Evolutionary conservation across 2,888 invertebrate species (phyloP), one percentile per base, ranked within the genome.

Genomic region (Pseudanteris insignis): DNA sequence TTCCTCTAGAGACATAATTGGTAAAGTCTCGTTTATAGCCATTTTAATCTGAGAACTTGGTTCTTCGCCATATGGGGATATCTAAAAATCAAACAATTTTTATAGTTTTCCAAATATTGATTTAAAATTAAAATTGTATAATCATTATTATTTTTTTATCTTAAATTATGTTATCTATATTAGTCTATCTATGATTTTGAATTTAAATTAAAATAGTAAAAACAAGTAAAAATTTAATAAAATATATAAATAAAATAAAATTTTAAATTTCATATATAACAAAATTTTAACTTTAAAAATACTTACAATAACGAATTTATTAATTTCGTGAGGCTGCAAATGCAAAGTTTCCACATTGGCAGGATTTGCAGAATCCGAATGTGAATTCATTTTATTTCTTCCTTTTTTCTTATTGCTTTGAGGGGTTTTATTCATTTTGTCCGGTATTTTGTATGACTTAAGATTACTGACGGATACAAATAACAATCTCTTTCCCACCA

Each of bases 1-100:
- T 38, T 89, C 89, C 12, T 89, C 88, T 53, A 88, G 83, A 0
- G 89, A 86, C 61, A 89, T 86, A 1, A 91, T 82, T 1, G 89
- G 87, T 64, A 92, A 74, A 1, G 86, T 84, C 59, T 91, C 89
- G 54, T 79, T 81, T 47, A 85, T 84, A 48, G 83, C 82, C 64
- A 85, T 79, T 53, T 83, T 80, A 18, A 81, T 70, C 6, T 80
- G 75, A 51, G 86, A 78, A 47, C 68, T 74, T 15, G 67, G 50
- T 46, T 79, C 79, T 28, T 78, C 78, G 0, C 74, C 74, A 18
- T 70, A 30, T n/a, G 58, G 58, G 15, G 48, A 54, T 12, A 63
- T 24, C 63, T 63, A 12, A 10, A 30, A 26, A 26, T 26, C n/a
- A n/a, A n/a, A n/a, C n/a, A n/a, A n/a, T n/a, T n/a, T n/a, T 21